These are phyloP conservation scores for Hyalella azteca DNA, from an alignment of 2,888 invertebrate species.

Conservation along the genomic window DNA sequence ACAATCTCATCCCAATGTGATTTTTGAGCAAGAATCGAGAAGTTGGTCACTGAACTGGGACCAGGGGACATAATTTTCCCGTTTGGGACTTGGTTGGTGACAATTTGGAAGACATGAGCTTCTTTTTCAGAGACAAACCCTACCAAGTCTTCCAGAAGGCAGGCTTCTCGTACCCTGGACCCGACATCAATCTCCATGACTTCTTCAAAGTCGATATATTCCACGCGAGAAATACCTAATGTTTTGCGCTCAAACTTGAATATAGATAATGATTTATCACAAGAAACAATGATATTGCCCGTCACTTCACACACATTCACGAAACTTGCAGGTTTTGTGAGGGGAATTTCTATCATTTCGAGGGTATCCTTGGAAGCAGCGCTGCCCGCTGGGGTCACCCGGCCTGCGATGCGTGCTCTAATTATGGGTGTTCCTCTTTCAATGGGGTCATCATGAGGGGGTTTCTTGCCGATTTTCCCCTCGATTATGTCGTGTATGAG, in stretches of 20 bases:
- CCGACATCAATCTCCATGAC: slow-evolving; percentile 72
- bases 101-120: slow-evolving; percentile 70
- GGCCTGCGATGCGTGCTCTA: slow-evolving; percentile 75
- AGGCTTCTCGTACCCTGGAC: slow-evolving; percentile 70
- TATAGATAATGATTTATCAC: slow-evolving; percentile 65
- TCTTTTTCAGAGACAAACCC: slow-evolving; percentile 70
- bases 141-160: slow-evolving; percentile 73
- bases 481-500: slow-evolving; percentile 1
- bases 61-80: not conserved
- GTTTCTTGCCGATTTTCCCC: not conserved
- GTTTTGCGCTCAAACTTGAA: slow-evolving; percentile 72
- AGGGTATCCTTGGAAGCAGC: slow-evolving; percentile 63
- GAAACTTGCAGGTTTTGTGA: slow-evolving; percentile 68
- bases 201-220: slow-evolving; percentile 75
- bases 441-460: not conserved
- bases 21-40: not conserved
- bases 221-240: slow-evolving; percentile 73
- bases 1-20: not conserved
- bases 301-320: slow-evolving; percentile 62
- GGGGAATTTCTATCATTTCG: slow-evolving; percentile 77
- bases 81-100: slow-evolving; percentile 57
- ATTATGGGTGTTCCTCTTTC: slow-evolving; percentile 62
- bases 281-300: slow-evolving; percentile 64
- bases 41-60: not conserved
- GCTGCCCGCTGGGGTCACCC: slow-evolving; percentile 72